Evolutionary conservation across 2,113 vertebrate species (phyloP).

Genomic region (Erpornis zantholeuca): DNA sequence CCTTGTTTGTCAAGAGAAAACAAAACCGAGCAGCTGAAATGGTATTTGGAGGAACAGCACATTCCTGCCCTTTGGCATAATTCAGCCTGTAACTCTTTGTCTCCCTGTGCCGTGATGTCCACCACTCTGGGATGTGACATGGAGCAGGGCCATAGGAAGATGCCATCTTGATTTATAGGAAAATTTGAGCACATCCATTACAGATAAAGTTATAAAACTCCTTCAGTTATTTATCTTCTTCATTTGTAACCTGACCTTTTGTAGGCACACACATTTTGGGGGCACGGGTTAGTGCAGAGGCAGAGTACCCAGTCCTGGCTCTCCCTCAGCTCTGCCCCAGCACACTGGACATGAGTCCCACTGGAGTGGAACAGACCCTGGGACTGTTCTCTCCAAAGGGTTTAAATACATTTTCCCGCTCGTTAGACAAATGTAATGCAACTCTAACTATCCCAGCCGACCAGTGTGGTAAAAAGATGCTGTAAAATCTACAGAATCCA

Average conservation of each 20-base stretch:
- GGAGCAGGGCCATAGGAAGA: background rate
- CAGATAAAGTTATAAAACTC: background rate
- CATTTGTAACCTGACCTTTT: background rate
- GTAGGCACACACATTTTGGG: background rate
- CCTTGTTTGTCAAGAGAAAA: conserved; percentile 31
- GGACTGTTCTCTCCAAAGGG: background rate
- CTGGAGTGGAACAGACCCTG: background rate
- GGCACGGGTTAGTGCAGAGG: background rate
- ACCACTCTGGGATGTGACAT: background rate
- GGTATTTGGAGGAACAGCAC: background rate
- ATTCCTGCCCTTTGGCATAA: background rate
- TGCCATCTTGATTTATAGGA: background rate
- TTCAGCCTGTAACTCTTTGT: background rate
- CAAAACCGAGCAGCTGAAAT: background rate
- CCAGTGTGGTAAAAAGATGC: background rate
- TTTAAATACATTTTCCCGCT: background rate
- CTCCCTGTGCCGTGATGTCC: background rate
- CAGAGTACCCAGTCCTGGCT: background rate
- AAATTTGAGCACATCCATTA: background rate
- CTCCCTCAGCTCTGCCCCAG: background rate
- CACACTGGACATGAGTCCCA: background rate
- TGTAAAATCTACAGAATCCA: background rate
- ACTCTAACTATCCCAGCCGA: background rate
- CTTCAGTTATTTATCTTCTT: background rate
- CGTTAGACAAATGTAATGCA: background rate